Evolutionary conservation across 2,888 invertebrate species (phyloP), one percentile per base, ranked within the genome.

Genomic region (Busseola fusca): DNA sequence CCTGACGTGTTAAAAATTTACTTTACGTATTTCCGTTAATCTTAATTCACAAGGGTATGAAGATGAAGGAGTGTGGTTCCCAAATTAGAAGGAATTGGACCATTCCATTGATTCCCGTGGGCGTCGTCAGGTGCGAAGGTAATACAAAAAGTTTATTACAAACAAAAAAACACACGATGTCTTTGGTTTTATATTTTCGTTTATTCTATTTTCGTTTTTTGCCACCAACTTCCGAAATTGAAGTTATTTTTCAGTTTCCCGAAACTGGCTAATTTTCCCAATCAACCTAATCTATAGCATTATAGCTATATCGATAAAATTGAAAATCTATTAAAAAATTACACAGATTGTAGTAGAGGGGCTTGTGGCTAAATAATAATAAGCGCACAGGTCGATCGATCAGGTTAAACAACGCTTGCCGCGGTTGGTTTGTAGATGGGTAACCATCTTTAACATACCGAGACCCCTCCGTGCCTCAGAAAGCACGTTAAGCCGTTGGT

Each of bases 11-110:
- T 54, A 73, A 78, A 74, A 73, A 74, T 60, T 58, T 21, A 60
- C 54, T 62, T 45, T 34, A 21, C n/a, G 25, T 56, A 54, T 64
- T 56, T 60, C 62, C n/a, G 52, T 74, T 74, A 50, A 62, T 76
- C 75, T 65, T 65, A 56, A 80, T 80, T 21, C 80, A 30, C 62
- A 6, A 21, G 75, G 25, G 75, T n/a, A 30, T 80, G 54, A 62
- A 78, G 48, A 60, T 48, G 48, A n/a, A 74, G 21, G 52, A 40
- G 50, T 45, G 30, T 59, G 57, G 27, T 48, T 56, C 37, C 67
- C 14, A 57, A 64, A 82, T 69, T 66, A 66, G 75, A 58, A 65
- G 57, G 45, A 66, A 74, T 75, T 48, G 62, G 62, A 42, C 78
- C 74, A 66, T 45, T 62, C 52, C 52, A 6, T 65, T n/a, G 16